phyloP scores from a whole-genome alignment of 2,113 vertebrate species.

The Menidia beryllina region DNA sequence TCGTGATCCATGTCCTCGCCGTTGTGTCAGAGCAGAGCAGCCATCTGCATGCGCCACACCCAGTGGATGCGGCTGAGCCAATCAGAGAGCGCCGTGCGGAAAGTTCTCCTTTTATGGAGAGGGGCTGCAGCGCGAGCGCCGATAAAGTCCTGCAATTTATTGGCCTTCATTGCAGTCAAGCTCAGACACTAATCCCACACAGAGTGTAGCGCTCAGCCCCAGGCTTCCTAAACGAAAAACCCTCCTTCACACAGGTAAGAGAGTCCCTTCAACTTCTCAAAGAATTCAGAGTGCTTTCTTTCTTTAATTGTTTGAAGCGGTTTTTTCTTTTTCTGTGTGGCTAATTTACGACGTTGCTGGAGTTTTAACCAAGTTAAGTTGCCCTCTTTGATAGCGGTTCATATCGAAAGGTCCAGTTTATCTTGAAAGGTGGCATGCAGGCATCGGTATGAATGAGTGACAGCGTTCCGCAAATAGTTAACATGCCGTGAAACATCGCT shows the following conservation, averaged over 20 bases:
- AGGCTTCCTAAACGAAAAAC: constrained; percentile 11
- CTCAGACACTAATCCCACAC: constrained; percentile 21
- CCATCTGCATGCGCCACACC: constrained; percentile 72
- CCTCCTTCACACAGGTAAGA: constrained; percentile 67
- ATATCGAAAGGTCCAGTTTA: too few relatives aligned
- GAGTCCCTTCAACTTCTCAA: not conserved
- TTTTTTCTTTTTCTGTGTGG: not conserved
- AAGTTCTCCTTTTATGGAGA: constrained; percentile 84
- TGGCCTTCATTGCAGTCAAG: constrained; percentile 58
- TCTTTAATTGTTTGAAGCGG: too few relatives aligned
- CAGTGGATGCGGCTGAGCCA: constrained; percentile 70
- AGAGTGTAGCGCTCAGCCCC: constrained; percentile 22
- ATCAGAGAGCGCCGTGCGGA: constrained; percentile 75
- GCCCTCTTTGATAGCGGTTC: too few relatives aligned
- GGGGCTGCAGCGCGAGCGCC: constrained; percentile 68
- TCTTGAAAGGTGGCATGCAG: too few relatives aligned
- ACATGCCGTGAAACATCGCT: not conserved
- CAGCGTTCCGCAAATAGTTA: not conserved
- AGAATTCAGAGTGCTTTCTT: not conserved
- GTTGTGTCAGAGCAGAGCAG: constrained; percentile 20
- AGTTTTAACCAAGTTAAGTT: too few relatives aligned
- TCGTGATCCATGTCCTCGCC: not conserved
- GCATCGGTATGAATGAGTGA: too few relatives aligned
- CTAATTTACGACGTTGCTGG: too few relatives aligned
- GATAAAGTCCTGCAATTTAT: constrained; percentile 66